Conservation (phyloP, 1,140 invertebrate species). For the Rhyzopertha dominica region DNA sequence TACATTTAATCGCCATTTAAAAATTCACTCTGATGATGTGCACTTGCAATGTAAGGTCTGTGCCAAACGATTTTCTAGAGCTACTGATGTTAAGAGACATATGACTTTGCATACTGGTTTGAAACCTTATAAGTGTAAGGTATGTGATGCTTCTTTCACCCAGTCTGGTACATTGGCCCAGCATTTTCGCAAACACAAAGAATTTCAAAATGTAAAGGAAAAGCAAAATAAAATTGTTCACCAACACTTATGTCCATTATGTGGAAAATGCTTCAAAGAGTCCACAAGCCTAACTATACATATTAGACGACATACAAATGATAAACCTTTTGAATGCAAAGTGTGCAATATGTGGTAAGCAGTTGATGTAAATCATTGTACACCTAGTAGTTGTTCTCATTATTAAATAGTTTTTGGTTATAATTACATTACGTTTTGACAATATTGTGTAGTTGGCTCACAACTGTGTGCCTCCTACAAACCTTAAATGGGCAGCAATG, state of each 20-base stretch:
- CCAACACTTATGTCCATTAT: conserved; percentile 14
- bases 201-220: conserved; percentile 9
- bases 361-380: too few species aligned
- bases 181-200: conserved; percentile 43
- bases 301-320: conserved; percentile 21
- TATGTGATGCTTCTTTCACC: conserved; percentile 54
- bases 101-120: conserved; percentile 63
- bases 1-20: conserved; percentile 27
- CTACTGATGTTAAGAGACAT: conserved; percentile 32
- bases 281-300: conserved; percentile 23
- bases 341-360: conserved; percentile 29
- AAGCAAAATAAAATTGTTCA: conserved; percentile 8
- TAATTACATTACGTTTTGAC: too few species aligned
- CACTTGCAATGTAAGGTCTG: conserved; percentile 30
- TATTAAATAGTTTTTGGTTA: too few species aligned
- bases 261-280: conserved; percentile 21
- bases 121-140: conserved; percentile 60
- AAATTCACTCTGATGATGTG: conserved; percentile 27
- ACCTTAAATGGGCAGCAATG: too few species aligned
- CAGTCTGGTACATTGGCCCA: conserved; percentile 51
- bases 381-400: too few species aligned
- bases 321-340: conserved; percentile 21
- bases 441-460: too few species aligned
- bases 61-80: conserved; percentile 29
- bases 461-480: too few species aligned